These are phyloP conservation scores for Antitype chi DNA, from an alignment of 2,888 invertebrate genomes.

Conservation along the genomic window DNA sequence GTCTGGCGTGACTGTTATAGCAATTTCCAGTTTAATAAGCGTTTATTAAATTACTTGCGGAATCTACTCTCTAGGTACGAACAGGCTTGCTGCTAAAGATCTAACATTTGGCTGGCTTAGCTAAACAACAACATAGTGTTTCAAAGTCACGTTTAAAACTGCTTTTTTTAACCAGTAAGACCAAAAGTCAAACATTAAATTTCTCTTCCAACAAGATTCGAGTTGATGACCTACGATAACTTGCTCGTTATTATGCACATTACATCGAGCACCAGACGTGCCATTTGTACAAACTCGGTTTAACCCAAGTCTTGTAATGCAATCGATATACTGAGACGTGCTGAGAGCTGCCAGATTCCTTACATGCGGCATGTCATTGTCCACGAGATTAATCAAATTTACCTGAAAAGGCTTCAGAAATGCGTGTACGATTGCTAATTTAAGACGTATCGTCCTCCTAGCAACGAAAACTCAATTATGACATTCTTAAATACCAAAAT, in stretches of 20 bases:
- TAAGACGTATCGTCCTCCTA: neutral
- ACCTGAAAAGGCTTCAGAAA: conserved; percentile 13
- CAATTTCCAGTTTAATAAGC: conserved; percentile 16
- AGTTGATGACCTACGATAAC: conserved; percentile 1
- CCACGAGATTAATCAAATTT: conserved; percentile 21
- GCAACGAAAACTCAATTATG: too few relatives aligned
- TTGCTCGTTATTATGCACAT: neutral
- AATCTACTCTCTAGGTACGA: neutral
- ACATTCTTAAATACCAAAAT: neutral
- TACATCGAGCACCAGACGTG: conserved; percentile 11
- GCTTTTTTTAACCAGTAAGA: neutral
- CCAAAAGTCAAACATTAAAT: neutral
- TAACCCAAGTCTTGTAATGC: conserved; percentile 6
- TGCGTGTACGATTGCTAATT: neutral
- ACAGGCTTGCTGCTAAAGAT: neutral
- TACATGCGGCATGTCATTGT: conserved; percentile 16
- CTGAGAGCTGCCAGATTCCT: conserved; percentile 15
- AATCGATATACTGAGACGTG: conserved; percentile 15
- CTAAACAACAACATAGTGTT: neutral
- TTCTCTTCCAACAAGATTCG: neutral
- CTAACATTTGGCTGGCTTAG: neutral
- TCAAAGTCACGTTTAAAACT: neutral
- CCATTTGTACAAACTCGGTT: conserved; percentile 13
- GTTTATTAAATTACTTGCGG: conserved; percentile 8
- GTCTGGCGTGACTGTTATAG: conserved; percentile 2